These are phyloP conservation scores for Gorsachius magnificus DNA, from an alignment of 2,797 vertebrate species.

Conservation along the genomic window DNA sequence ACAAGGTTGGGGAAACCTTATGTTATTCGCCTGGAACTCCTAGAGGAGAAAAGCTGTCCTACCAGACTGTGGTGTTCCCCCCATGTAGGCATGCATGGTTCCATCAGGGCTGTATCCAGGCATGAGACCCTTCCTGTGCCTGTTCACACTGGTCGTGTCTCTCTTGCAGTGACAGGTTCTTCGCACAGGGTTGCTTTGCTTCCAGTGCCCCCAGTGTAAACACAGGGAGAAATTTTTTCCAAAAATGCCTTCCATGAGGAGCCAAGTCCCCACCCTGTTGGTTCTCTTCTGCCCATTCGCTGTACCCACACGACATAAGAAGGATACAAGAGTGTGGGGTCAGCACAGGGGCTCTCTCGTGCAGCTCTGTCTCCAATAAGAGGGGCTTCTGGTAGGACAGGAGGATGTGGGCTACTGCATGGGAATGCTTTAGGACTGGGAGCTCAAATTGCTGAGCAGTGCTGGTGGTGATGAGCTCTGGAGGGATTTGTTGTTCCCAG, in stretches of 20 bases:
- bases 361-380: neutral
- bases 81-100: neutral
- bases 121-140: neutral
- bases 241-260: neutral
- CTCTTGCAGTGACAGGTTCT: neutral
- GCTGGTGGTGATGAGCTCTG: neutral
- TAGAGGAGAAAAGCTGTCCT: neutral
- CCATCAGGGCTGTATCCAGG: neutral
- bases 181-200: neutral
- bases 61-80: neutral
- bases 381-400: neutral
- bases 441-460: neutral
- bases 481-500: neutral
- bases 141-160: neutral
- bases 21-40: neutral
- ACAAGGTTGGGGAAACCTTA: neutral
- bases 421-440: neutral
- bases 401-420: neutral
- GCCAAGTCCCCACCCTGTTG: neutral
- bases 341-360: neutral
- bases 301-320: neutral
- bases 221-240: neutral
- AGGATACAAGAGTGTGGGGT: neutral
- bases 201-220: neutral
- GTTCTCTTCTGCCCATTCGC: neutral